phyloP scores from a whole-genome alignment of 2,797 vertebrate species.

The Rhinella marina region DNA sequence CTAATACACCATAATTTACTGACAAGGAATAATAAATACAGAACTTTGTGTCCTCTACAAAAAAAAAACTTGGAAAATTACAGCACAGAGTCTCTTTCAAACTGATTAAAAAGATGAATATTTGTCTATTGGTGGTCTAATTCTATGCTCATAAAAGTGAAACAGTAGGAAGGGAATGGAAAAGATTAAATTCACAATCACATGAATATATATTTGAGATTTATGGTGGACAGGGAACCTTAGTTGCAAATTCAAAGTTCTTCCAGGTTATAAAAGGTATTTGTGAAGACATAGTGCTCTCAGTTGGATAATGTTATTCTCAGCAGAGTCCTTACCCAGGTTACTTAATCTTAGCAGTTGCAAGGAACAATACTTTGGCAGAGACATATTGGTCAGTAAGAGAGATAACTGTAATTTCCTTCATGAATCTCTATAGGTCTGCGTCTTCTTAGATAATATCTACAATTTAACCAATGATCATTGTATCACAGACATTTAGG shows the following conservation, averaged over 20 bases:
- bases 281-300: not conserved
- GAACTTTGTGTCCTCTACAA: not conserved
- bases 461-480: slow-evolving; percentile 1
- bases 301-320: slow-evolving; percentile 41
- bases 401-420: slow-evolving; percentile 21
- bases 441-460: not conserved
- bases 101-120: slow-evolving; percentile 7
- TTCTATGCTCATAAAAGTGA: not conserved
- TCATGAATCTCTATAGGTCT: not conserved
- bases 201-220: slow-evolving; percentile 11
- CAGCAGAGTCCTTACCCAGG: slow-evolving; percentile 14
- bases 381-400: slow-evolving; percentile 16
- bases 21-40: not conserved
- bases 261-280: not conserved
- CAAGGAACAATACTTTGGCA: slow-evolving; percentile 30
- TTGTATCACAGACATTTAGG: not conserved
- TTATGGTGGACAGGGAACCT: slow-evolving; percentile 1
- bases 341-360: slow-evolving; percentile 33
- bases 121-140: not conserved
- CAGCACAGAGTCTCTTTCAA: not conserved
- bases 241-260: not conserved
- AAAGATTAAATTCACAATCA: not conserved
- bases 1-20: not conserved
- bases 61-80: not conserved
- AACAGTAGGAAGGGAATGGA: slow-evolving; percentile 1